Conservation (phyloP, 2,113 vertebrate genomes). For the Microcebus griseorufus region DNA sequence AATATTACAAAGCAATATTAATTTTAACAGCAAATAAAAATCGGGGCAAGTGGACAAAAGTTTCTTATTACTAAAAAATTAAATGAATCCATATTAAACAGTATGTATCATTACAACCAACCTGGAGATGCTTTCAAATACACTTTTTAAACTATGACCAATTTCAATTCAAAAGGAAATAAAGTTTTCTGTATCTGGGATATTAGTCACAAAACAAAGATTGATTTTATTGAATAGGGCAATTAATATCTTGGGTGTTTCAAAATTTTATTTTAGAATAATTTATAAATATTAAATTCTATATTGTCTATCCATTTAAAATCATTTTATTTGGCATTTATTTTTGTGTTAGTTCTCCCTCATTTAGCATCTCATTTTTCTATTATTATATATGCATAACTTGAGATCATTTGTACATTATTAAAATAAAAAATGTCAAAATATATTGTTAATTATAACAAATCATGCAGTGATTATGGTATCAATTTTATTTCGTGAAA, state of each 20-base stretch:
- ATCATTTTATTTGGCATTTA: background rate
- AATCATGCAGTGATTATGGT: background rate
- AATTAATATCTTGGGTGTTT: background rate
- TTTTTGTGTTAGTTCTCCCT: background rate
- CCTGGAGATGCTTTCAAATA: background rate
- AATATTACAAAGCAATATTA: background rate
- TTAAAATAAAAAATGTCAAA: background rate
- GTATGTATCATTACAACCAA: background rate
- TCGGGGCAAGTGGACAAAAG: background rate
- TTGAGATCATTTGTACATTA: background rate
- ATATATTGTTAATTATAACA: background rate
- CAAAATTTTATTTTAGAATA: background rate
- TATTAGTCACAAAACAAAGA: background rate
- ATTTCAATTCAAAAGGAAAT: background rate
- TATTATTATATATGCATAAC: background rate
- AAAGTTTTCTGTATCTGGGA: background rate
- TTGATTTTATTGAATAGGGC: background rate
- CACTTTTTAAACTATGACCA: background rate
- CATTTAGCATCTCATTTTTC: background rate
- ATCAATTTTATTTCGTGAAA: background rate
- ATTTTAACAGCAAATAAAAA: background rate
- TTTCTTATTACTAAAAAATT: background rate
- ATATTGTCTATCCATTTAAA: background rate
- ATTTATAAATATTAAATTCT: background rate
- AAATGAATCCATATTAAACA: background rate